Percentiles rank a stretch among this genome's conserved stretches.
phyloP scores from a whole-genome alignment of 1,140 invertebrate genomes.

The Calephelis virginiensis region DNA sequence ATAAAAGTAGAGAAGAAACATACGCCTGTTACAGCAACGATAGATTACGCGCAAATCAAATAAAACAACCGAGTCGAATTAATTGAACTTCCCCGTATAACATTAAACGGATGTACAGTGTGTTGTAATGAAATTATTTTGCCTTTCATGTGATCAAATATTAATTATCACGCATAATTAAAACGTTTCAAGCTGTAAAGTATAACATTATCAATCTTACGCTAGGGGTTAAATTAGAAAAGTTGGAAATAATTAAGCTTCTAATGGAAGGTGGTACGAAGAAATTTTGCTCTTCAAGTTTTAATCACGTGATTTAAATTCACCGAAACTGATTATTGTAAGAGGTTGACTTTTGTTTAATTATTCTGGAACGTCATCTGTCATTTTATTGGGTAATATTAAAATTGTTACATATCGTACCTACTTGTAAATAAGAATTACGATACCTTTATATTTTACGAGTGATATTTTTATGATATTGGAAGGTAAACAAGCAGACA shows the following conservation, averaged over 20 bases:
- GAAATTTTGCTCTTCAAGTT: slow-evolving; percentile 12
- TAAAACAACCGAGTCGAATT: too few relatives aligned
- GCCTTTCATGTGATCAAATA: slow-evolving; percentile 5
- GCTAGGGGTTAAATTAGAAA: slow-evolving; percentile 10
- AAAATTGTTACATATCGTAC: too few relatives aligned
- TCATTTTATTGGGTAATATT: too few relatives aligned
- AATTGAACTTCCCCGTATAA: too few relatives aligned
- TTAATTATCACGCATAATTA: slow-evolving; percentile 3
- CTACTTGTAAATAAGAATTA: too few relatives aligned
- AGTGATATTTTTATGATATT: too few relatives aligned
- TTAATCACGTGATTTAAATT: slow-evolving; percentile 9
- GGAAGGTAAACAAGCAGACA: too few relatives aligned
- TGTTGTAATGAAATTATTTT: slow-evolving; percentile 5
- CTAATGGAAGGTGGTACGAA: slow-evolving; percentile 8
- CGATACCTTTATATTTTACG: too few relatives aligned
- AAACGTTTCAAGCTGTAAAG: slow-evolving; percentile 3
- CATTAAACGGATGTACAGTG: background rate
- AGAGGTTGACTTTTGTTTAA: slow-evolving; percentile 7
- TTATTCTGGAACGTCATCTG: too few relatives aligned
- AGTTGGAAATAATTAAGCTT: slow-evolving; percentile 13
- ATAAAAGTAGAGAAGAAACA: too few relatives aligned
- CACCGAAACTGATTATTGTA: slow-evolving; percentile 11
- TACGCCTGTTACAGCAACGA: too few relatives aligned
- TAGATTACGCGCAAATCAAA: too few relatives aligned
- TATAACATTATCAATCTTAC: slow-evolving; percentile 3